Base-by-base conservation (phyloP, 2,113 vertebrate species). In the Pholis gunnellus region DNA sequence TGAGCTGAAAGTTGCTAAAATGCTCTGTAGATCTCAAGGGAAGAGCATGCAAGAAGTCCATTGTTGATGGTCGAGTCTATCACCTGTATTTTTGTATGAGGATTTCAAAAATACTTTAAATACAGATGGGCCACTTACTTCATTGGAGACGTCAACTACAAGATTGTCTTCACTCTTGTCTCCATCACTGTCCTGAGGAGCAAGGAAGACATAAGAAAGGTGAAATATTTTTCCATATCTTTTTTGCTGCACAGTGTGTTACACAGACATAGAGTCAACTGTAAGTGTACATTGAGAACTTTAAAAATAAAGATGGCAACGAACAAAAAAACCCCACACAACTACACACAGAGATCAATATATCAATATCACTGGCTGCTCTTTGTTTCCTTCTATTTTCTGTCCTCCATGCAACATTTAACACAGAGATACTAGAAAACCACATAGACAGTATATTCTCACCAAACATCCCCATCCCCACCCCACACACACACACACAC, bases 101-200 rank as follows among this genome's bases (percentile, higher is more conserved):
- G 48, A 25, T 44, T 15, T 69, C 14, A 70, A 85, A 67, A n/a
- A 50, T 63, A 18, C 17, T 61, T 59, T 25, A 31, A 46, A 79
- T 10, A 27, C 18, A 84, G 38, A 66, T n/a, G 25, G n/a, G 17
- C 5, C 18, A 75, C 88, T 75, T 61, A 92, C 93, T 77, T 94
- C 93, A 79, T 94, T 94, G 67, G 93, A 94, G 61, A 94, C 93
- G 40, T 94, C 93, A 78, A 94, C 93, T 2, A 94, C 92, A 4
- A 94, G 91, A 88, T 94, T 94, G 91, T 94, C 93, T 81, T 94
- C 93, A 74, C 93, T 94, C 82, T 94, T 94, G 82, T 94, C 93
- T 73, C 92, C 93, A 76, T 94, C 93, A 34, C 93, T 94, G 89
- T 94, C 93, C 93, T 94, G 85, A 52, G 42, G 59, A 81, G 48